Conservation (phyloP, 2,797 vertebrate species). For the Sus cebifrons region DNA sequence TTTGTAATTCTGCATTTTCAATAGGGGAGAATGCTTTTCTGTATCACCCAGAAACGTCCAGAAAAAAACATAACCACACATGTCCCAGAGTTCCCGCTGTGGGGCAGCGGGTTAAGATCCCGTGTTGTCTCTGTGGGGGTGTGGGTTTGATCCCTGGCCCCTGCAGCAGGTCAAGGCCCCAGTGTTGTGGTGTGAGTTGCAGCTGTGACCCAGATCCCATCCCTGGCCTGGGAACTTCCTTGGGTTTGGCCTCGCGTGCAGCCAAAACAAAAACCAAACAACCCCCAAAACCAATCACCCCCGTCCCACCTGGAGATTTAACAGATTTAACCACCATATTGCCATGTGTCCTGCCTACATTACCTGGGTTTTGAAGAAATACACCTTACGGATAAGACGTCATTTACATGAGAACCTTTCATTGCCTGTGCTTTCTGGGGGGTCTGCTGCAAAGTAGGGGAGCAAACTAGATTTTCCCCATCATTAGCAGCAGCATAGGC, state of each 20-base stretch:
- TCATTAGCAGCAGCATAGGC: accelerated
- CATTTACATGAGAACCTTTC: no score
- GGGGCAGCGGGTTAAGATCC: no score
- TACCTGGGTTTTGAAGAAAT: neutral
- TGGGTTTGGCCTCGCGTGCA: no score
- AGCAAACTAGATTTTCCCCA: neutral
- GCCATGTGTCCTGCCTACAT: neutral
- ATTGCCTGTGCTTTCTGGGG: neutral
- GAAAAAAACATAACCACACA: neutral
- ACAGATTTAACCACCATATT: accelerated
- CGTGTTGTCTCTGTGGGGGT: no score
- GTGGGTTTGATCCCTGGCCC: no score
- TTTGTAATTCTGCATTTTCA: neutral
- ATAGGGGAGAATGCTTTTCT: neutral
- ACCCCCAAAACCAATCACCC: neutral
- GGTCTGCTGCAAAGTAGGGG: neutral
- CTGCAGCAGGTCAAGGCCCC: no score
- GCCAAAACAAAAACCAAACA: no score
- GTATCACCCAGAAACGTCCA: accelerated
- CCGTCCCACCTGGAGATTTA: neutral
- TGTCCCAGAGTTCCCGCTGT: neutral
- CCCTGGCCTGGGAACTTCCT: no score
- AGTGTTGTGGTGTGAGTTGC: no score
- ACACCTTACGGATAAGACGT: neutral
- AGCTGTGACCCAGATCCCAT: no score